Conservation (phyloP, 2,888 invertebrate genomes). For the Boloria selene region DNA sequence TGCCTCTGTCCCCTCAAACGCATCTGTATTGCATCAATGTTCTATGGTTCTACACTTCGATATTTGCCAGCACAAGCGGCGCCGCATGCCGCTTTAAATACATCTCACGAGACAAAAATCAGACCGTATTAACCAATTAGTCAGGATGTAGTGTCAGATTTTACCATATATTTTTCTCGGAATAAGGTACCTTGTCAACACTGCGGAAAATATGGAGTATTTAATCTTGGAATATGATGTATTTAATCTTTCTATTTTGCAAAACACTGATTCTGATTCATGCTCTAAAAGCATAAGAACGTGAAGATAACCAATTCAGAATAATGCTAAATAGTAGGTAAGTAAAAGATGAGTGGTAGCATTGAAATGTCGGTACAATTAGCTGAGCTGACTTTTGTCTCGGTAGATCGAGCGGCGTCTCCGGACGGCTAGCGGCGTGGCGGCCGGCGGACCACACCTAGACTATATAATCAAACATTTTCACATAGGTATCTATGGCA, state of each 20-base stretch:
- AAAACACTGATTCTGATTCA: not conserved
- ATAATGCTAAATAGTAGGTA: constrained; percentile 37
- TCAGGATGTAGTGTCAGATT: constrained; percentile 15
- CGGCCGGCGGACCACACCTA: constrained; percentile 79
- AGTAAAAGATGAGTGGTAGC: constrained; percentile 43
- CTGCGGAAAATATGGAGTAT: constrained; percentile 2
- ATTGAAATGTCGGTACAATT: constrained; percentile 47
- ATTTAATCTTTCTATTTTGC: not conserved
- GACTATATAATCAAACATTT: constrained; percentile 80
- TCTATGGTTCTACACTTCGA: constrained; percentile 79
- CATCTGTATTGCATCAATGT: constrained; percentile 70
- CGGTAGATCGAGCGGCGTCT: constrained; percentile 80
- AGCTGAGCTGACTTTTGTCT: constrained; percentile 80
- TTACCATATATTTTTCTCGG: not conserved
- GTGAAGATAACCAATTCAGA: constrained; percentile 6
- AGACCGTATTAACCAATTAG: constrained; percentile 48
- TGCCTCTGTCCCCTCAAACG: constrained; percentile 42
- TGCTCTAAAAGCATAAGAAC: not conserved
- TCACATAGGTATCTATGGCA: constrained; percentile 83
- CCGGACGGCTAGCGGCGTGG: constrained; percentile 72
- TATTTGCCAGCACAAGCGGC: constrained; percentile 79
- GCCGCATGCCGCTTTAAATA: constrained; percentile 68
- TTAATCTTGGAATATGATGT: not conserved
- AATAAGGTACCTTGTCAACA: not conserved
- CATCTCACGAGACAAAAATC: constrained; percentile 83